These are phyloP conservation scores for Megaceryle maxima DNA, from an alignment of 2,113 vertebrate species.

Conservation along the genomic window DNA sequence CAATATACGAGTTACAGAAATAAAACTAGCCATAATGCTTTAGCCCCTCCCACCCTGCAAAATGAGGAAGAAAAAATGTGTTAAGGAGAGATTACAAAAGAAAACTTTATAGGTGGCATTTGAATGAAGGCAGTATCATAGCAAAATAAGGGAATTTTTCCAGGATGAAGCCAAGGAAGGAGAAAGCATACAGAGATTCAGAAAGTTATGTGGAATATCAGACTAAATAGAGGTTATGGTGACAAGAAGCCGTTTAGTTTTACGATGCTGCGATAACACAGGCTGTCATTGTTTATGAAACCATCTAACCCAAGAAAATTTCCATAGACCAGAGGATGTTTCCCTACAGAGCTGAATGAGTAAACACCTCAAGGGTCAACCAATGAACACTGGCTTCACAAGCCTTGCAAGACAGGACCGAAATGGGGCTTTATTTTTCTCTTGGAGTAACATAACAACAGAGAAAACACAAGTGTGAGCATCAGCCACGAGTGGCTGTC, in stretches of 20 bases:
- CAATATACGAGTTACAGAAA: not conserved
- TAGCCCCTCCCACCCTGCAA: not conserved
- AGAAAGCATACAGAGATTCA: not conserved
- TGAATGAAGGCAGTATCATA: not conserved
- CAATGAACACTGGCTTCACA: not conserved
- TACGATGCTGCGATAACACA: slow-evolving; percentile 3
- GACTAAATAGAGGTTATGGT: not conserved
- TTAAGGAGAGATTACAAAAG: not conserved
- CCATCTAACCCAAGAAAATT: not conserved
- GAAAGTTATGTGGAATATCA: not conserved
- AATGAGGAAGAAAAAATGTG: not conserved
- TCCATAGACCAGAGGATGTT: not conserved
- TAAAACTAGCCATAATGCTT: not conserved
- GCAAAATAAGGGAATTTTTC: not conserved
- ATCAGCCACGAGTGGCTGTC: not conserved
- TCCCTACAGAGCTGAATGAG: not conserved
- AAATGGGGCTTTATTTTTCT: not conserved
- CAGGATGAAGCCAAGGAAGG: not conserved
- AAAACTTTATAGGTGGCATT: not conserved
- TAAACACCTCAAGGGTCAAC: not conserved
- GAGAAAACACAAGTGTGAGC: not conserved
- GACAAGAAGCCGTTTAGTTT: slow-evolving; percentile 20
- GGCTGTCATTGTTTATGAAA: not conserved
- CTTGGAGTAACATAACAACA: not conserved
- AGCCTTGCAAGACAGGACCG: not conserved